These are phyloP conservation scores for Saguinus imperator DNA, from an alignment of 2,113 vertebrate species.

Conservation along the genomic window DNA sequence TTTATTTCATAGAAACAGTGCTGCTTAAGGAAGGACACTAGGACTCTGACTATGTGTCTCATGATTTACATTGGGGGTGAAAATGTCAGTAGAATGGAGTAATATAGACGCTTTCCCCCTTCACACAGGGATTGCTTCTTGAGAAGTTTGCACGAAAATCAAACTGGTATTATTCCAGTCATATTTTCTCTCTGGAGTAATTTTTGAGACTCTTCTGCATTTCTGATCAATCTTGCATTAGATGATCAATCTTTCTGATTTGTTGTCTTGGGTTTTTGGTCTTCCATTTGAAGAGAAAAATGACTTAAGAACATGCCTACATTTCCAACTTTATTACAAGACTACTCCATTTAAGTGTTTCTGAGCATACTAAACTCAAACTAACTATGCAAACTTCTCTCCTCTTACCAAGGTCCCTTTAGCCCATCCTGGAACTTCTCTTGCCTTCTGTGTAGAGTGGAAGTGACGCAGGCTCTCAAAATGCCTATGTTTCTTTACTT, in stretches of 20 bases:
- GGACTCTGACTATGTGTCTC: not conserved
- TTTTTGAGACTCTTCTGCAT: conserved; percentile 22
- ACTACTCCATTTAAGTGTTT: not conserved
- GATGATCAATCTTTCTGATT: not conserved
- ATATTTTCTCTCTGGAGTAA: not conserved
- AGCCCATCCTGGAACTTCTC: not conserved
- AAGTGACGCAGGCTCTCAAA: not conserved
- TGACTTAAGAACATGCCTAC: not conserved
- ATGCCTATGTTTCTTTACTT: not conserved
- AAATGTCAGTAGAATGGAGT: not conserved
- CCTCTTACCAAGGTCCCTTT: not conserved
- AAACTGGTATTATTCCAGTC: not conserved
- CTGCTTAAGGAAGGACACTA: not conserved
- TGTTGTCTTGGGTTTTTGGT: conserved; percentile 8
- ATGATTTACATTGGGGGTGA: fast-evolving
- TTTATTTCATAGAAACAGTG: not conserved
- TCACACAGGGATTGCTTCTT: not conserved
- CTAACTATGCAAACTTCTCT: not conserved
- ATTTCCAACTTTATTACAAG: not conserved
- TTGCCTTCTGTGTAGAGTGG: not conserved
- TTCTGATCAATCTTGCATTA: conserved; percentile 43
- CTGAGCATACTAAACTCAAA: not conserved
- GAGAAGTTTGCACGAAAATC: not conserved
- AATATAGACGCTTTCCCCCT: not conserved
- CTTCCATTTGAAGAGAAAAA: conserved; percentile 26